These are phyloP conservation scores for Antheraea yamamai DNA, from an alignment of 2,888 invertebrate species.

Conservation along the genomic window DNA sequence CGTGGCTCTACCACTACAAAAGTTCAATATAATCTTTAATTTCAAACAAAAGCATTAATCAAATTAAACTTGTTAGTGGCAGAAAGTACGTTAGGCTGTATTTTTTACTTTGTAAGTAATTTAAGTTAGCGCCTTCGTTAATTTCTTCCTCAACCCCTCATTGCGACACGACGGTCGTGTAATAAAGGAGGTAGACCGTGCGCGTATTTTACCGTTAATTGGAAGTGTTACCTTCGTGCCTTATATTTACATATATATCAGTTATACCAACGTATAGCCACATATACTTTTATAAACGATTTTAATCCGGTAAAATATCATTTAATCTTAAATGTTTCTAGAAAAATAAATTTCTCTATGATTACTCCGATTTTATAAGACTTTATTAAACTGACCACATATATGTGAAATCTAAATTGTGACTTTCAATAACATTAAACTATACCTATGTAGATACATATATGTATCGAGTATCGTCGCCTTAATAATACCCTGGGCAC, in stretches of 20 bases:
- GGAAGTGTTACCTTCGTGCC: constrained; percentile 9
- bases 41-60: not conserved
- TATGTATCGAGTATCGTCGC: not conserved
- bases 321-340: no score
- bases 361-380: no score
- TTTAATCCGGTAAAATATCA: no score
- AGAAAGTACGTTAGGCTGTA: constrained; percentile 15
- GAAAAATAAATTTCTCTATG: no score
- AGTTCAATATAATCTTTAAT: not conserved
- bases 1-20: no score
- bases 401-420: no score
- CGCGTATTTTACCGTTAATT: constrained; percentile 10
- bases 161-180: constrained; percentile 1
- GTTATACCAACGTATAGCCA: not conserved
- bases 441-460: no score
- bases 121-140: constrained; percentile 12
- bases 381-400: no score
- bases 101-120: constrained; percentile 11
- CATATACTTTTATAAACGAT: no score
- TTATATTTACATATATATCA: not conserved
- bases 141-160: constrained; percentile 4
- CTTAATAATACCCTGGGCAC: not conserved
- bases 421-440: no score
- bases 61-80: not conserved
- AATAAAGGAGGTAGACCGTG: constrained; percentile 8